Base-by-base conservation (phyloP, 2,113 vertebrate genomes). In the Noturus placidus region DNA sequence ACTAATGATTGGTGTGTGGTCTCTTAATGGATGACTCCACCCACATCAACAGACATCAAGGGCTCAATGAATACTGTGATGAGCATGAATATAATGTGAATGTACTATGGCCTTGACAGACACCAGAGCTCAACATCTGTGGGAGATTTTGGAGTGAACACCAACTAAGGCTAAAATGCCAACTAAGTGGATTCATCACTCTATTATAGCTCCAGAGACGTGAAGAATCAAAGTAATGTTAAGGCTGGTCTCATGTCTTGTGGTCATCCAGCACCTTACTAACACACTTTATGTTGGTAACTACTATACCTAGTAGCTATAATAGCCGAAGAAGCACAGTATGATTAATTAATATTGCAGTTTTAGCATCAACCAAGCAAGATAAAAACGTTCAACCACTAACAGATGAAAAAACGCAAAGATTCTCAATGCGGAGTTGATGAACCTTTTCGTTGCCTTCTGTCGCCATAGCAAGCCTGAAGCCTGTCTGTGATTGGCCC, bases 391-490 rank as follows among this genome's bases (percentile, higher is more conserved):
- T n/a, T 59, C 67, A 74, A 27, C 52, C 52, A 42, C 4, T 52
- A 69, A 4, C 70, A 46, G 20, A 63, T 1, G 63, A 69, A 17
- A 63, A 27, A n/a, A 76, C 52, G 79, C 14, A 13, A 59, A 33
- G 35, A 46, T 77, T 46, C 70, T 83, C 67, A 61, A 69, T 25
- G 54, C 27, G 85, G 50, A 85, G 61, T 82, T 46, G 69, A 87
- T 15, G 59, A 83, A 61, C 61, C 79, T 65, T 67, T 65, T 30
- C 67, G 57, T 86, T 83, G 56, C 82, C 82, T 80, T 81, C 77
- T 38, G 77, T 57, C 50, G 42, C 84, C 54, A 22, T 42, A 25
- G 57, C 20, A 27, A 33, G 56, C 56, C 33, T 61, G 35, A 20
- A 82, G 79, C 79, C 56, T 61, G 19, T 38, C 20, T 59, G 30